Evolutionary conservation across 1,140 invertebrate species (phyloP), one percentile per base, ranked within the genome.

Genomic region (Pectinophora gossypiella): DNA sequence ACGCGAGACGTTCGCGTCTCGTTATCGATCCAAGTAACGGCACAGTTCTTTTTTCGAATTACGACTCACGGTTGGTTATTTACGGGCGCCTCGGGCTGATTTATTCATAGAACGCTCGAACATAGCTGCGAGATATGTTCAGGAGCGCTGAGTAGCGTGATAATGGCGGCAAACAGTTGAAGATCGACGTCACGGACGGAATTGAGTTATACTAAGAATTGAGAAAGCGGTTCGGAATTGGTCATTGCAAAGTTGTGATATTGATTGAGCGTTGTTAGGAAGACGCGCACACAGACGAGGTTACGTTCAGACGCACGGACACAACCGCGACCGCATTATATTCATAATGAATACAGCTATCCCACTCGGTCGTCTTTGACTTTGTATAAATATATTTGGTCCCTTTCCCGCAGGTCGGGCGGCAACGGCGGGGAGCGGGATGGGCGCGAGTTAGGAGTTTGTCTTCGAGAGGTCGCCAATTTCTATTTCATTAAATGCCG

Each of bases 311-410:
- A 81, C 72, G 67, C 74, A 80, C 80, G 68, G 76, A 86, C 83
- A 86, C 77, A 83, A 68, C 65, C 66, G 71, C 66, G 61, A 81
- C 78, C 77, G 69, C 83, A 85, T 86, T 85, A 86, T 86, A 85
- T 85, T 83, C 81, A 86, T 85, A 85, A 86, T 86, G 83, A 85
- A 83, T 86, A 86, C 81, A 80, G 79, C 83, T 77, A 76, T 86
- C 83, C 81, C 78, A 85, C 83, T 86, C 83, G 69, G 56, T 64
- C 83, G 79, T 85, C 83, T 86, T 86, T 85, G 77, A 86, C 80
- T 86, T 86, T 85, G 81, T 83, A 85, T 85, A 84, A 84, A 84
- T 85, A 86, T 85, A 76, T 78, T 86, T 74, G 69, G 80, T 86
- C 83, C 56, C 76, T 69, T 44, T 85, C 77, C n/a, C 58, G 44